phyloP scores from a whole-genome alignment of 2,888 invertebrate genomes.

The Isotomurus palustris region DNA sequence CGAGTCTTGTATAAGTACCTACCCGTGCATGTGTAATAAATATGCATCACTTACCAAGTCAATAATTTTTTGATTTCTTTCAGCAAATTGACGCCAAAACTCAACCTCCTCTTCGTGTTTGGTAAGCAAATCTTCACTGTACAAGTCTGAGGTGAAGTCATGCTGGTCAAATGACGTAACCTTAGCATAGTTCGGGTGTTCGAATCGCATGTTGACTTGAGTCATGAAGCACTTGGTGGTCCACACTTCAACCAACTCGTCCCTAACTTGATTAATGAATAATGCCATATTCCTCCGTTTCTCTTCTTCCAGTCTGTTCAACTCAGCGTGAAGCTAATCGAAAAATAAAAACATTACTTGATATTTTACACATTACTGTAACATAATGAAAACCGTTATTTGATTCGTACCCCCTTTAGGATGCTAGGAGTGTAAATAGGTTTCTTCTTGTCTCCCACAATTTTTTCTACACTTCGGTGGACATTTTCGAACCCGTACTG shows the following conservation, averaged over 20 bases:
- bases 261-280: slow-evolving; percentile 63
- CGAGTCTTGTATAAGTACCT: background rate
- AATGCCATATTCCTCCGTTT: slow-evolving; percentile 67
- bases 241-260: slow-evolving; percentile 71
- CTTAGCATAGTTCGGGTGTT: slow-evolving; percentile 42
- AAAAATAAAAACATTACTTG: background rate
- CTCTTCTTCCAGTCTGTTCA: slow-evolving; percentile 67
- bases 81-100: slow-evolving; percentile 54
- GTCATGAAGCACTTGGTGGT: slow-evolving; percentile 63
- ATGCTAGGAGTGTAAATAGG: slow-evolving; percentile 18
- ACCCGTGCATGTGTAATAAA: background rate
- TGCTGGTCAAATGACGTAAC: slow-evolving; percentile 52
- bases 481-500: slow-evolving; percentile 19
- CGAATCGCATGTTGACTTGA: slow-evolving; percentile 45
- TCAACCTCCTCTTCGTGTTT: slow-evolving; percentile 73
- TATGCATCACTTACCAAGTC: slow-evolving; percentile 41
- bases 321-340: slow-evolving; percentile 60
- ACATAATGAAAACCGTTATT: background rate
- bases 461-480: slow-evolving; percentile 7
- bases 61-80: slow-evolving; percentile 49
- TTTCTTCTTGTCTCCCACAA: background rate
- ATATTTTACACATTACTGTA: background rate
- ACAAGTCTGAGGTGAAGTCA: slow-evolving; percentile 63
- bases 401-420: slow-evolving; percentile 29
- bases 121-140: slow-evolving; percentile 72